Conservation (phyloP, 2,888 invertebrate genomes). For the Rhimphoctona megacephalus region DNA sequence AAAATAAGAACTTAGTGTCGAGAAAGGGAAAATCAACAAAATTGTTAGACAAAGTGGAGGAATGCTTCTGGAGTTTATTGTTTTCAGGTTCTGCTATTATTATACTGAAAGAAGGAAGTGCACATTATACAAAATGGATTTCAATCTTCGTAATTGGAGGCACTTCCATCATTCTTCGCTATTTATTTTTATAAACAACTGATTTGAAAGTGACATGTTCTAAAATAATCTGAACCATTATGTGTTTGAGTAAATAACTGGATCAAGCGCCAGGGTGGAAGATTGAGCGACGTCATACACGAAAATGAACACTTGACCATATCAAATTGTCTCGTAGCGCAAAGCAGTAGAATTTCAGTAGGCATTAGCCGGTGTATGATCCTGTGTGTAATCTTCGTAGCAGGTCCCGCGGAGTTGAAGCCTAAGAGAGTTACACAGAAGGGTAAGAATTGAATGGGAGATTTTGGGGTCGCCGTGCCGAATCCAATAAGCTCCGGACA, state of each 20-base stretch:
- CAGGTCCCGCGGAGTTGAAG: constrained; percentile 77
- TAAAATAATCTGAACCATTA: not conserved
- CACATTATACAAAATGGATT: not conserved
- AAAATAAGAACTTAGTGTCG: too few relatives aligned
- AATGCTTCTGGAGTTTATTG: not conserved
- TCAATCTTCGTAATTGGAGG: not conserved
- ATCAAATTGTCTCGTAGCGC: constrained; percentile 61
- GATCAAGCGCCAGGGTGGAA: not conserved
- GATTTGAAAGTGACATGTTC: not conserved
- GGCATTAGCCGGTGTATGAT: constrained; percentile 78
- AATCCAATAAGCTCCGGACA: constrained; percentile 83
- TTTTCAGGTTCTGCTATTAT: not conserved
- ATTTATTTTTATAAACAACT: not conserved
- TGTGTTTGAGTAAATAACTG: constrained; percentile 17
- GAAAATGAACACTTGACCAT: constrained; percentile 71
- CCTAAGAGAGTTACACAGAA: constrained; percentile 16
- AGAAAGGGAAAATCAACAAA: not conserved
- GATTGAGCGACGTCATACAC: constrained; percentile 14
- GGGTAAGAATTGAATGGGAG: constrained; percentile 11
- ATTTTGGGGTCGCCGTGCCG: constrained; percentile 74
- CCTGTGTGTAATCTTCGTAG: constrained; percentile 80
- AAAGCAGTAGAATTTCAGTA: not conserved
- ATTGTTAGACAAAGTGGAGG: not conserved
- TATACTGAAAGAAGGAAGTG: not conserved
- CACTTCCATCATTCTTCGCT: not conserved